Percentiles rank a stretch among this genome's conserved stretches.
Conservation (phyloP, 1,140 invertebrate species). For the Neodiprion fabricii region DNA sequence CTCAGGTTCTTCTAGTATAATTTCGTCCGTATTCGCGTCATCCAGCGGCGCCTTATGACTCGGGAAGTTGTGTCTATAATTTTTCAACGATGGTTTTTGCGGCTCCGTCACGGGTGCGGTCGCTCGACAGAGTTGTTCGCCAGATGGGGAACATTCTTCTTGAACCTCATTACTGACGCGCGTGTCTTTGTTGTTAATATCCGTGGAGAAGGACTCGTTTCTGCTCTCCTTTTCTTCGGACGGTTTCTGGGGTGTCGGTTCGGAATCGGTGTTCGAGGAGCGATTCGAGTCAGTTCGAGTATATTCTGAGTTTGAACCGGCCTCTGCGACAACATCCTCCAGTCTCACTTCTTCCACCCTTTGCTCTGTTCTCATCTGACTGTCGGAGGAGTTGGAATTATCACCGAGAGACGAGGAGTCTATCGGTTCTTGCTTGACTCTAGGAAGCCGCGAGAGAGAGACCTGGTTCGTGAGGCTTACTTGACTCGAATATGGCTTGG, state of each 20-base stretch:
- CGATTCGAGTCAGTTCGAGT: constrained; percentile 45
- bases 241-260: constrained; percentile 37
- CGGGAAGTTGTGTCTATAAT: constrained; percentile 32
- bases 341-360: constrained; percentile 56
- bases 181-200: constrained; percentile 20
- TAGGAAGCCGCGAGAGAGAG: constrained; percentile 49
- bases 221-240: constrained; percentile 33
- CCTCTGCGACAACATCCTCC: constrained; percentile 56
- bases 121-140: not conserved
- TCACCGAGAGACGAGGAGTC: constrained; percentile 54
- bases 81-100: constrained; percentile 24
- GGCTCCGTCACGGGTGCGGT: not conserved
- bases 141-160: not conserved
- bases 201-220: constrained; percentile 35
- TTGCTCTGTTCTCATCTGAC: constrained; percentile 54
- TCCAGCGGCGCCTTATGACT: constrained; percentile 37
- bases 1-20: constrained; percentile 42
- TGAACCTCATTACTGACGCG: constrained; percentile 28
- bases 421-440: constrained; percentile 48
- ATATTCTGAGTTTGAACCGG: constrained; percentile 50
- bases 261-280: constrained; percentile 40
- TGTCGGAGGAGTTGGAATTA: constrained; percentile 57
- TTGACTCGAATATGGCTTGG: constrained; percentile 51
- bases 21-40: constrained; percentile 35
- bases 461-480: constrained; percentile 51